Conservation (phyloP, 2,797 vertebrate genomes). For the Xenopus petersii region DNA sequence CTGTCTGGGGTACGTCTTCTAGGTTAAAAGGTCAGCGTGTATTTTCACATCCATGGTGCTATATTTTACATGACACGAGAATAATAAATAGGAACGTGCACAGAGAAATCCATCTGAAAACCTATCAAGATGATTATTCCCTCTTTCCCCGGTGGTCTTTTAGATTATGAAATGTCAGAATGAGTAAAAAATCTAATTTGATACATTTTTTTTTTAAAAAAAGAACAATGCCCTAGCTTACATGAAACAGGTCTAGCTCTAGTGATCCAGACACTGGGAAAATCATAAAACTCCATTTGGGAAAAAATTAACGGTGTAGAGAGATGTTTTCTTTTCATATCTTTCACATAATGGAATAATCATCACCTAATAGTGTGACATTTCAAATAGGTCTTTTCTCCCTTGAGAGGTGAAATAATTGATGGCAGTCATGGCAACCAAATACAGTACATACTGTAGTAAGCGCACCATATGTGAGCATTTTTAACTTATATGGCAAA, state of each 20-base stretch:
- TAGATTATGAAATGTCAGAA: conserved; percentile 21
- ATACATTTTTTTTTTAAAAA: conserved; percentile 19
- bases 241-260: too few relatives aligned
- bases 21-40: conserved; percentile 6
- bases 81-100: conserved; percentile 2
- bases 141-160: conserved; percentile 10
- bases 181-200: conserved; percentile 21
- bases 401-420: too few relatives aligned
- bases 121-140: conserved; percentile 8
- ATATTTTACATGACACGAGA: conserved; percentile 3
- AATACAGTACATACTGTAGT: too few relatives aligned
- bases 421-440: too few relatives aligned
- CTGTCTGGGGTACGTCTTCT: conserved; percentile 14
- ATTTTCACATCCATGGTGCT: conserved; percentile 9
- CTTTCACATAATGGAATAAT: too few relatives aligned
- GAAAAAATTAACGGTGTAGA: conserved; percentile 20
- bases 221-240: neutral
- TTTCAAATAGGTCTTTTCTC: too few relatives aligned
- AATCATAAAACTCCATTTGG: neutral
- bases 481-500: too few relatives aligned
- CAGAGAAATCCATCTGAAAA: conserved; percentile 10
- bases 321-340: conserved; percentile 39
- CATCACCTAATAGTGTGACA: too few relatives aligned
- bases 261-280: too few relatives aligned
- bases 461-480: too few relatives aligned